Base-by-base conservation (phyloP, 2,888 invertebrate species). In the Cataglyphis rosenhaueri region DNA sequence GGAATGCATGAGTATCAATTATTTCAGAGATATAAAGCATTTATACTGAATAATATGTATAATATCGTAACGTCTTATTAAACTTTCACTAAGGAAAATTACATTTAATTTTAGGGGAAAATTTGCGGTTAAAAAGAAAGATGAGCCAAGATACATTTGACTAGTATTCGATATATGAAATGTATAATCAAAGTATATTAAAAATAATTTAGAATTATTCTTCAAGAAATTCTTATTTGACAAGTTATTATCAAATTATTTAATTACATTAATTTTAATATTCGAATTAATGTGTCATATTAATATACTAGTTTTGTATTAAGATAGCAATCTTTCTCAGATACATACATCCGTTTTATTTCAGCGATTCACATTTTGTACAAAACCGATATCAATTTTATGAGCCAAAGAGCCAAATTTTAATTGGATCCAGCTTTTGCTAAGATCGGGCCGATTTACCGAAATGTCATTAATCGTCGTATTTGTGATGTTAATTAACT, bases 31-130 rank as follows among this genome's bases (percentile, higher is more conserved):
- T 52, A 52, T n/a, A 8, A 52, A 52, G n/a, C 52, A 52, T n/a
- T 52, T 52, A 57, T 57, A 57, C 12, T 10, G 12, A 21, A 57
- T 21, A 21, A 57, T 21, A 18, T 29, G 32, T 29, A 32, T 32
- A 61, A 61, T 12, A 32, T 32, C 0, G 18, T 32, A 18, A 61
- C 2, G 32, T n/a, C 29, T 18, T 18, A 61, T 61, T 32, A 61
- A 29, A 61, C 61, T 61, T 61, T 61, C 61, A 61, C 61, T 29
- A 29, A 29, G 61, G 2, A 61, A 61, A 61, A 61, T 61, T 29
- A 18, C 9, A 29, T 61, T 8, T 32, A 61, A 61, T 61, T 61
- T 32, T 6, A 32, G 25, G 15, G 32, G 32, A 61, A 61, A 32
- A 15, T 61, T 18, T 32, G 32, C 18, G 61, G n/a, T 61, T 32